Conservation (phyloP, 2,888 invertebrate genomes). For the Stenodema calcarata region DNA sequence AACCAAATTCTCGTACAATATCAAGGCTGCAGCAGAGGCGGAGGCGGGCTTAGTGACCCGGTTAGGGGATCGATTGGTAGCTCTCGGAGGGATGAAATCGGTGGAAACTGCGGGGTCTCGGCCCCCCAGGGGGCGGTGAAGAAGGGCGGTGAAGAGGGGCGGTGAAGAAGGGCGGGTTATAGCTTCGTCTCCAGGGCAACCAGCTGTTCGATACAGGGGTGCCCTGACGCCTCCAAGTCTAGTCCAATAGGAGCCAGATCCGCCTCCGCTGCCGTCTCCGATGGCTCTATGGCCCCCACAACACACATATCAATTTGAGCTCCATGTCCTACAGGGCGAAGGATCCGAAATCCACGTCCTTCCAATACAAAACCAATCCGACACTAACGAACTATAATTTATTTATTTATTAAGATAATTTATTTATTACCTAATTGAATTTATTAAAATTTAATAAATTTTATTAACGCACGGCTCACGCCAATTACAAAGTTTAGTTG, state of each 20-base stretch:
- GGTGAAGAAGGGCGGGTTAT: background rate
- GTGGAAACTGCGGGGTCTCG: background rate
- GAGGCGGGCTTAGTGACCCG: conserved; percentile 31
- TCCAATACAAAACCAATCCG: no score
- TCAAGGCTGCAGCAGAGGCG: background rate
- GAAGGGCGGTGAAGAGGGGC: background rate
- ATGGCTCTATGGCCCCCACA: background rate
- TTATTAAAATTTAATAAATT: no score
- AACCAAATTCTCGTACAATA: no score
- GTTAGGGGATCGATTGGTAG: conserved; percentile 36
- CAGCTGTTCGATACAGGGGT: conserved; percentile 40
- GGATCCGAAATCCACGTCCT: no score
- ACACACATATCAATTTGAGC: no score
- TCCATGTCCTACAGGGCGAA: no score
- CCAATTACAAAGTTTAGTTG: no score
- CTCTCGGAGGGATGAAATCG: background rate
- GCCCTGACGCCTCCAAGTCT: conserved; percentile 36
- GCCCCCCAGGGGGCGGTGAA: background rate
- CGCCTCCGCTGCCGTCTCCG: background rate
- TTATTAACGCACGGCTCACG: no score
- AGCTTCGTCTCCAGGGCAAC: conserved; percentile 26
- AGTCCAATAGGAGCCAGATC: conserved; percentile 37
- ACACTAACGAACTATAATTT: no score
- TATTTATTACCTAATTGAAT: no score
- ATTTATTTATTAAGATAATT: no score